Evolutionary conservation across 2,888 invertebrate genomes (phyloP), one percentile per base, ranked within the genome.

Genomic region (Baronia brevicornis): DNA sequence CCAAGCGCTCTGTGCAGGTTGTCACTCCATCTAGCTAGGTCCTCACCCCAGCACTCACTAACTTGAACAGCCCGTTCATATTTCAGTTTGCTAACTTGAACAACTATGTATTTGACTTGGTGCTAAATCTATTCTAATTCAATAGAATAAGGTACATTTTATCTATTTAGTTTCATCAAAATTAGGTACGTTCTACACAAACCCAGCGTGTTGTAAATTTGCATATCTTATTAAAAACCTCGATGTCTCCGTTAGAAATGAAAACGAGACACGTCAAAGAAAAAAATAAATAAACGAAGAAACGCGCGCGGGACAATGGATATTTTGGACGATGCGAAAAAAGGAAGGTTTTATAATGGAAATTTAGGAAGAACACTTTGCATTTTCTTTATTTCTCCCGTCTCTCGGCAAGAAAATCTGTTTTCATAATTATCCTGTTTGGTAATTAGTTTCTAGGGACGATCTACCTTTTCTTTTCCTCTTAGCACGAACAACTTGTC

Each of bases 351-450:
- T 82, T 82, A 74, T 82, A 58, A 82, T 84, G 79, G 77, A 82
- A 79, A 82, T 80, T 72, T 68, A 54, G 74, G 73, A 63, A 66
- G 70, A 74, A 78, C 75, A 77, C 77, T 84, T 77, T 75, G 79
- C 77, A 80, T 80, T 80, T 75, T 74, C 78, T 77, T 78, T 74
- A 71, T 78, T 70, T 71, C 67, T 66, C 62, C 59, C 60, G 61
- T 70, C 45, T 62, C 60, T 55, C 52, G 55, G 55, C 63, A 50
- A 66, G 70, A 60, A 75, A 78, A 77, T 82, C 80, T 80, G 80
- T 78, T 80, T 79, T 80, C 73, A 80, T 82, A 82, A 84, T 80
- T 80, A 80, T 75, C 79, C 75, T 80, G 79, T 80, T 84, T 82
- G 73, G 77, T 79, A 82, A 84, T 84, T 84, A 82, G 82, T 80